Base-by-base conservation (phyloP, 1,140 invertebrate species). In the Drosophila equinoxialis region DNA sequence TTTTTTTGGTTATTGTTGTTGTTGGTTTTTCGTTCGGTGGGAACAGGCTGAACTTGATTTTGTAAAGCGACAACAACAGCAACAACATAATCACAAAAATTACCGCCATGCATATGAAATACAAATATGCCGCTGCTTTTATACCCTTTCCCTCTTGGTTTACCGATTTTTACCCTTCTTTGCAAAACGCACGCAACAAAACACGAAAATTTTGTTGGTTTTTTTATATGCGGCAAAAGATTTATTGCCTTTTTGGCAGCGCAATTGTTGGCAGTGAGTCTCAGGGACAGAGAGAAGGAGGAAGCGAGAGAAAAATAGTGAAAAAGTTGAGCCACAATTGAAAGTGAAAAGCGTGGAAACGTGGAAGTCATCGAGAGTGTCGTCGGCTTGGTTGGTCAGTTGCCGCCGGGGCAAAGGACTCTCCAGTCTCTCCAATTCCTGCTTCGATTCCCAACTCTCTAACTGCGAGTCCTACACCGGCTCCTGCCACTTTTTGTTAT, bases 271-370 rank as follows among this genome's bases (percentile, higher is more conserved):
- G 73, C 73, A 70, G 65, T 58, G 75, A 65, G 35, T 20, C 48
- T 71, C 60, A 66, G 59, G 57, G 60, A 42, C 42, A 39, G 57
- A 59, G 51, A 20, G 42, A 23, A 41, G n/a, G 48, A 35, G 54
- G 6, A 55, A 66, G 61, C 4, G 63, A 82, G 48, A 66, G 65
- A 61, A 67, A 74, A 71, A 85, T 80, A 74, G 84, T 89, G 45
- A 89, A 89, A 90, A 90, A 90, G 81, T 86, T 90, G 77, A 78
- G 80, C 81, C 79, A 78, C 79, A 91, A 86, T 91, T 91, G 90
- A 91, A 91, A 91, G 90, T 91, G 90, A 91, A 91, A 91, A 91
- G 90, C 90, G 85, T 90, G 85, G 90, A 91, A 91, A 90, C 78
- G 76, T 80, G 77, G 82, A 90, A 81, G 79, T 90, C 81, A 89